Percentiles rank a stretch among this genome's conserved stretches.
phyloP scores from a whole-genome alignment of 1,140 invertebrate species.

The Carposina sasakii region DNA sequence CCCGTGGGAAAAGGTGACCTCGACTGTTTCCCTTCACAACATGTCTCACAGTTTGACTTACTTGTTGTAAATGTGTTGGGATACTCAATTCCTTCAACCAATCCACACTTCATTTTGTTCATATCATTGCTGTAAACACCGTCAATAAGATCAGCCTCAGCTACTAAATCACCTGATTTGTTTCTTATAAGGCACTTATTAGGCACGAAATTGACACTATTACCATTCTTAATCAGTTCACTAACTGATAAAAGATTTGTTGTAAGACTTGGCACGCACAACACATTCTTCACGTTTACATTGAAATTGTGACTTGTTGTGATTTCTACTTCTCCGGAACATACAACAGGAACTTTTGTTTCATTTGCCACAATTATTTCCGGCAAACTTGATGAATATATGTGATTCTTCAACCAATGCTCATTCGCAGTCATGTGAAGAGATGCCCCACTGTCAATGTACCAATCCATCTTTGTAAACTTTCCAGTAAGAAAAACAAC shows the following conservation, averaged over 20 bases:
- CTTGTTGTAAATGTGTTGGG: background rate
- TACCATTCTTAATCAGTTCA: slow-evolving; percentile 29
- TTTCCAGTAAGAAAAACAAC: slow-evolving; percentile 7
- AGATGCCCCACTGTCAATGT: slow-evolving; percentile 29
- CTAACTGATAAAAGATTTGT: slow-evolving; percentile 39
- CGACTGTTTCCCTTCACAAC: background rate
- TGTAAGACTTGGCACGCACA: slow-evolving; percentile 24
- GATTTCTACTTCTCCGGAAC: slow-evolving; percentile 25
- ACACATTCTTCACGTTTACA: slow-evolving; percentile 21
- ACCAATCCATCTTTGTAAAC: slow-evolving; percentile 22
- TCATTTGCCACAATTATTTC: slow-evolving; percentile 33
- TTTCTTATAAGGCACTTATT: background rate
- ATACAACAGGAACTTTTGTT: slow-evolving; percentile 26
- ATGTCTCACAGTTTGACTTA: background rate
- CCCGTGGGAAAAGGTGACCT: background rate
- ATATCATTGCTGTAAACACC: background rate
- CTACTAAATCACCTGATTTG: background rate
- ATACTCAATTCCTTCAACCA: background rate
- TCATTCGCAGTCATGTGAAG: slow-evolving; percentile 23
- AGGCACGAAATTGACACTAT: background rate
- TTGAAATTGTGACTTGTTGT: slow-evolving; percentile 18
- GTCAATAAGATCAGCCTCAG: background rate
- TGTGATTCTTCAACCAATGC: slow-evolving; percentile 10
- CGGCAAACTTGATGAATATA: slow-evolving; percentile 10
- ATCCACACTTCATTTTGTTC: background rate